phyloP scores from a whole-genome alignment of 2,888 invertebrate genomes.

The Chrysopilus asiliformis region DNA sequence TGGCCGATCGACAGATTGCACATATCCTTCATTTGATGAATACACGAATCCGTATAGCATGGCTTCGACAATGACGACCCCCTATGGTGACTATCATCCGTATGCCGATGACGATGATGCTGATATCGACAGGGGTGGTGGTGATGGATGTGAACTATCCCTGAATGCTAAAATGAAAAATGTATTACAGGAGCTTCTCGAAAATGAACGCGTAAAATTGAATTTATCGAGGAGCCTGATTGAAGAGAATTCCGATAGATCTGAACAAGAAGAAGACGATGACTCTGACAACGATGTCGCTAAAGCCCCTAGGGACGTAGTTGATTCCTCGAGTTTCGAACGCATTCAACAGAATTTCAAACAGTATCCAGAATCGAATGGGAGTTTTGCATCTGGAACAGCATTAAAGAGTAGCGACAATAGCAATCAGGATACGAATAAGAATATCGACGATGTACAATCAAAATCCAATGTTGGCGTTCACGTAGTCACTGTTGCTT shows the following conservation, averaged over 20 bases:
- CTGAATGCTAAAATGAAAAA: constrained; percentile 38
- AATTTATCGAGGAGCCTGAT: constrained; percentile 36
- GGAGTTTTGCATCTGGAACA: constrained; percentile 9
- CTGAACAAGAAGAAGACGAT: constrained; percentile 16
- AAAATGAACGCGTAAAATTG: constrained; percentile 35
- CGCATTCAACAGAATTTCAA: not conserved
- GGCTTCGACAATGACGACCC: not conserved
- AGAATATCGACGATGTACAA: not conserved
- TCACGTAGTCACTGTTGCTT: not conserved
- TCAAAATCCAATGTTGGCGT: not conserved
- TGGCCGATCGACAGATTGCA: constrained; percentile 25
- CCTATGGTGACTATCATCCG: not conserved
- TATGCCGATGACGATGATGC: constrained; percentile 13
- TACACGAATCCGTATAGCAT: constrained; percentile 1
- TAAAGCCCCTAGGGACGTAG: too few species aligned
- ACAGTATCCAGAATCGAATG: not conserved
- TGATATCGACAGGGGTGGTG: constrained; percentile 1
- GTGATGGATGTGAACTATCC: constrained; percentile 24
- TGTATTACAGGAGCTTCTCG: constrained; percentile 34
- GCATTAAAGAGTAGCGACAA: not conserved
- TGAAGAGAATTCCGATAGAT: constrained; percentile 20
- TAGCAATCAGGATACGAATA: constrained; percentile 1
- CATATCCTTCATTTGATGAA: constrained; percentile 25
- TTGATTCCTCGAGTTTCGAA: not conserved
- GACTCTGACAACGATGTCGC: constrained; percentile 19